Percentiles rank a stretch among this genome's conserved stretches.
Conservation (phyloP, 1,140 invertebrate species). For the Aphelinus certus region DNA sequence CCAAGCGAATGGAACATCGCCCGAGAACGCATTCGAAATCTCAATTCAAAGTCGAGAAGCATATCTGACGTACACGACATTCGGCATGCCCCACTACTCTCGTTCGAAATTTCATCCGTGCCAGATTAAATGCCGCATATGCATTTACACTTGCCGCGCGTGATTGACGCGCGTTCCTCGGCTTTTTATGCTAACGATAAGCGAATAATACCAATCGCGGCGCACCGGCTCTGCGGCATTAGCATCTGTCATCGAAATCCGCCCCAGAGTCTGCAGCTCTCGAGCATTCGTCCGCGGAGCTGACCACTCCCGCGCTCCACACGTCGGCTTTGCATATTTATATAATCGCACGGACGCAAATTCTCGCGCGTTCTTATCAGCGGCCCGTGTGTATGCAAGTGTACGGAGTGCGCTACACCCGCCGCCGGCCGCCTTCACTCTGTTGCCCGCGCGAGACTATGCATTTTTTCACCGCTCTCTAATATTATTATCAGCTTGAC, state of each 20-base stretch:
- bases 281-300: no score
- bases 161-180: neutral
- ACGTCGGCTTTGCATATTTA: slow-evolving; percentile 1
- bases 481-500: slow-evolving; percentile 15
- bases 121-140: no score
- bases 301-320: slow-evolving; percentile 13
- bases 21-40: no score
- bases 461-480: neutral
- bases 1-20: no score
- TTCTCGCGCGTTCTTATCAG: neutral
- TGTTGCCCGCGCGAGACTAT: neutral
- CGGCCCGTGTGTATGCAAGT: neutral
- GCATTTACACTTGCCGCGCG: no score
- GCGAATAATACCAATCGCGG: neutral
- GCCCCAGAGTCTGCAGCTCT: neutral
- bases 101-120: no score
- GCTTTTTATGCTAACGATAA: slow-evolving; percentile 14
- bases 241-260: slow-evolving; percentile 16
- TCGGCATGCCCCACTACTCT: no score
- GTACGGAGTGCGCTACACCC: neutral
- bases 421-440: no score
- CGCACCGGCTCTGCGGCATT: neutral
- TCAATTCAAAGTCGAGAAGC: no score
- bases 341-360: neutral
- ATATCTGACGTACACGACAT: no score